phyloP scores from a whole-genome alignment of 2,797 vertebrate genomes.

The Apogon hyalosoma region DNA sequence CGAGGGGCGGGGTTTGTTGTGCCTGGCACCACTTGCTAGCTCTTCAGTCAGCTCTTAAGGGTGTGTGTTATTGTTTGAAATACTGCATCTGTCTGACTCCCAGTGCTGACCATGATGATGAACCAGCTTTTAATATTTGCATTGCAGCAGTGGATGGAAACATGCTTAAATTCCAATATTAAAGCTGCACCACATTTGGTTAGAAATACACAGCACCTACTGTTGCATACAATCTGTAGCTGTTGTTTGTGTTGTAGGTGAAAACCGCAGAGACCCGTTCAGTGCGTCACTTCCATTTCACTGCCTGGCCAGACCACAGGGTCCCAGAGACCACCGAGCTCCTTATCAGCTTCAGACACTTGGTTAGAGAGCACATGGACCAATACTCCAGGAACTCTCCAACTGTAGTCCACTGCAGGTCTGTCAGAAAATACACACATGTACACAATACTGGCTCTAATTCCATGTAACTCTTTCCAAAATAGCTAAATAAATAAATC shows the following conservation, averaged over 20 bases:
- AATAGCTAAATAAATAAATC: not conserved
- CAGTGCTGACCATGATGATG: too few species aligned
- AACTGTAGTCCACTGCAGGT: constrained; percentile 97
- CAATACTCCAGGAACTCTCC: constrained; percentile 88
- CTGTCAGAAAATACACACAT: constrained; percentile 17
- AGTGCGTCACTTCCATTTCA: constrained; percentile 95
- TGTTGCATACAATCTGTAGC: not conserved
- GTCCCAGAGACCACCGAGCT: constrained; percentile 94
- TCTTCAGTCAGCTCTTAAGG: too few species aligned
- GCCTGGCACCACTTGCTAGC: too few species aligned
- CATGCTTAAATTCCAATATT: too few species aligned
- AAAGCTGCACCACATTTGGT: too few species aligned
- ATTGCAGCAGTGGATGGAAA: too few species aligned
- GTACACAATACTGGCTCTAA: not conserved
- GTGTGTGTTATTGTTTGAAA: too few species aligned
- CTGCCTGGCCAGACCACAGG: constrained; percentile 96
- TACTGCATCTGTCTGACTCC: too few species aligned
- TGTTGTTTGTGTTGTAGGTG: constrained; percentile 73
- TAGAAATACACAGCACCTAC: too few species aligned
- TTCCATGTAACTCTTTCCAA: not conserved
- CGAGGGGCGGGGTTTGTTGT: too few species aligned
- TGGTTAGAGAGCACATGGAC: constrained; percentile 93
- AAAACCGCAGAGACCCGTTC: constrained; percentile 87
- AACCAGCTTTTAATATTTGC: too few species aligned
- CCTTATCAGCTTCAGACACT: constrained; percentile 93